Evolutionary conservation across 2,797 vertebrate species (phyloP), one percentile per base, ranked within the genome.

Genomic region (Coracias cyanogaster): DNA sequence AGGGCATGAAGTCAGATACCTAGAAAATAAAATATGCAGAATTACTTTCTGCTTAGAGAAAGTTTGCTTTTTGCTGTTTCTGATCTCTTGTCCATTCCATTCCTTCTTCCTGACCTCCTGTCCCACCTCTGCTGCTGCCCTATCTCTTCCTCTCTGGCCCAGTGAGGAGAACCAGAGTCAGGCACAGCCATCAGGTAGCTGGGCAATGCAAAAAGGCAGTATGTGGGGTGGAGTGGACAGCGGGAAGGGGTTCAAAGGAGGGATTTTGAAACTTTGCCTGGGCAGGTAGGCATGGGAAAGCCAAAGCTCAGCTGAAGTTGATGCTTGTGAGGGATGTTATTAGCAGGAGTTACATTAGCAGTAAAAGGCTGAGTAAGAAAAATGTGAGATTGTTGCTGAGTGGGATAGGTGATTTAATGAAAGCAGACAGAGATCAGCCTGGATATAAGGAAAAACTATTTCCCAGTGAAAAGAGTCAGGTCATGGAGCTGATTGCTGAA

Each of bases 381-480:
- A 82, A 72, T 1, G 1, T 21, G 51, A 12, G 16, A 15, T 6
- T 0, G 0, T 3, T 58, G 74, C 24, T 61, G 60, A 73, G 41
- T 4, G 3, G 11, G 8, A 15, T n/a, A 67, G 39, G 17, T 37
- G 14, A 37, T 74, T 69, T 58, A 69, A 25, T 15, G 77, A 78
- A 74, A 89, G 18, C 10, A 67, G 43, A 18, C 11, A 60, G 55
- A 54, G 8, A 37, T 43, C 33, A 60, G 21, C 12, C n/a, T 66
- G 55, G 41, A 28, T 57, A 15, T 24, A 45, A 52, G 48, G 35
- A 58, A 73, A 80, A 69, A 28, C 16, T 37, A 2, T 77, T 77
- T 64, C 28, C 43, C 7, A 10, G 21, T 49, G 22, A 41, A 31
- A 79, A 39, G 7, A 55, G 24, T 14, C 51, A 70, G 29, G 26